These are phyloP conservation scores for Bungarus multicinctus DNA, from an alignment of 2,113 vertebrate species.

Conservation along the genomic window DNA sequence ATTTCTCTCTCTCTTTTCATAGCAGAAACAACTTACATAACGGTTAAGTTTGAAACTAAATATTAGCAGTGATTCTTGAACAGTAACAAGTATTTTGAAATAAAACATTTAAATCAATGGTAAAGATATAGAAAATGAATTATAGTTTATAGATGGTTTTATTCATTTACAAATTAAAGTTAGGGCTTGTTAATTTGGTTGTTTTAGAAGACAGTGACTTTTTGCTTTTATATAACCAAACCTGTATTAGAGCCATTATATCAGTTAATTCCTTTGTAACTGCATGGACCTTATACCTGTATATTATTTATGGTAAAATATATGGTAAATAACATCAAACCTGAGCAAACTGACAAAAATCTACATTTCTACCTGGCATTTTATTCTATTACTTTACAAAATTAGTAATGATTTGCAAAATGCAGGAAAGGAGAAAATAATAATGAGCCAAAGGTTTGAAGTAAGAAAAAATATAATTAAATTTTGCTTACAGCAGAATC, in stretches of 20 bases:
- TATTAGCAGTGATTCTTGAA: not conserved
- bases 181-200: not conserved
- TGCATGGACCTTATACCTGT: not conserved
- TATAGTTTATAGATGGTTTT: not conserved
- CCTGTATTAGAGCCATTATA: not conserved
- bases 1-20: conserved; percentile 23
- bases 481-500: not conserved
- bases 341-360: not conserved
- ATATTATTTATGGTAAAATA: conserved; percentile 3
- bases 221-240: not conserved
- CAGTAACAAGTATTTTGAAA: conserved; percentile 25
- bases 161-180: not conserved
- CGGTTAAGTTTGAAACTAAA: not conserved
- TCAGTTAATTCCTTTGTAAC: not conserved
- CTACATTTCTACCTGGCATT: not conserved
- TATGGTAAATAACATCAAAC: not conserved
- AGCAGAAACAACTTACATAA: conserved; percentile 39
- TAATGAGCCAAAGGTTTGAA: not conserved
- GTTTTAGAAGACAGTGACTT: not conserved
- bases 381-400: not conserved
- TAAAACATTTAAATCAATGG: not conserved
- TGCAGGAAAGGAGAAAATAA: not conserved
- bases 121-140: not conserved
- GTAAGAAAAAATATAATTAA: not conserved
- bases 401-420: not conserved